These are phyloP conservation scores for Alviniconcha marisindica DNA, from an alignment of 1,140 invertebrate genomes.

Conservation along the genomic window DNA sequence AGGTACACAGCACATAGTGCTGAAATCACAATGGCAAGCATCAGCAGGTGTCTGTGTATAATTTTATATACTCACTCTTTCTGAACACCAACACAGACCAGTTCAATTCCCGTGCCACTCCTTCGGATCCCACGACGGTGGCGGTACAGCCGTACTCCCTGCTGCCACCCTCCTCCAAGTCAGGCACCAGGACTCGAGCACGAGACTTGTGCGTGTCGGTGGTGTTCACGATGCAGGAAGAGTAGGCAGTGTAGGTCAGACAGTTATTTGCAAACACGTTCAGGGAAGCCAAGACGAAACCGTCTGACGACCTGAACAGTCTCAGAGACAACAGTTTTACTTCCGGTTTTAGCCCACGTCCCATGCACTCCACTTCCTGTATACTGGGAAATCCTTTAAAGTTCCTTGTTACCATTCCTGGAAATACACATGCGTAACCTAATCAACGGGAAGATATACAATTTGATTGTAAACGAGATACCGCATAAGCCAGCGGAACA, in stretches of 20 bases:
- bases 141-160: slow-evolving; percentile 25
- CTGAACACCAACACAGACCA: not conserved
- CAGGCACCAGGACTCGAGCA: slow-evolving; percentile 19
- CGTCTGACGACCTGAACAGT: slow-evolving; percentile 13
- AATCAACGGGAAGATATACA: no score
- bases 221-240: slow-evolving; percentile 21
- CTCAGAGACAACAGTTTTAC: slow-evolving; percentile 19
- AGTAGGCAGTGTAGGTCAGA: slow-evolving; percentile 12
- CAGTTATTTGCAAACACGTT: slow-evolving; percentile 14
- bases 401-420: slow-evolving; percentile 33
- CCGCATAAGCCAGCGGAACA: no score
- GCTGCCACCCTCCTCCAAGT: slow-evolving; percentile 32
- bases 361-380: slow-evolving; percentile 37
- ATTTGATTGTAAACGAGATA: no score
- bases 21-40: no score
- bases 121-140: not conserved
- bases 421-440: no score
- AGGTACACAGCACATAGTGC: no score
- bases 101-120: not conserved
- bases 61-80: not conserved
- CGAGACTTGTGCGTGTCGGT: slow-evolving; percentile 20
- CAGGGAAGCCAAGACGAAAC: not conserved
- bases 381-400: slow-evolving; percentile 9
- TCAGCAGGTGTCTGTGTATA: not conserved
- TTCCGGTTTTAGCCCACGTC: slow-evolving; percentile 1